phyloP scores from a whole-genome alignment of 2,113 vertebrate species.

The Psettodes erumei region DNA sequence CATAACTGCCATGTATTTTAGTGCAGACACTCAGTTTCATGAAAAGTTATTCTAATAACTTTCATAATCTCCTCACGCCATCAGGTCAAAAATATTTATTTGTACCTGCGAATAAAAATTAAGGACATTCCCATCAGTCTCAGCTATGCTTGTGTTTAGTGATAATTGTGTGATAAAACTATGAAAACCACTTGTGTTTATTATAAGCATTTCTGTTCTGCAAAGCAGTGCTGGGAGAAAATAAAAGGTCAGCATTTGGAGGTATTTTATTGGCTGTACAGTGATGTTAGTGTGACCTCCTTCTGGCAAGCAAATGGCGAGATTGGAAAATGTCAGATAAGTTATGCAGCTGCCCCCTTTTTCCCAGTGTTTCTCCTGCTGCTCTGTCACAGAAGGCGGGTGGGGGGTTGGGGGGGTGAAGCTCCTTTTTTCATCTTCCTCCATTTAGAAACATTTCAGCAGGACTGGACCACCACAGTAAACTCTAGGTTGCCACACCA shows the following conservation, averaged over 20 bases:
- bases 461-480: constrained; percentile 5
- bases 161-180: not conserved
- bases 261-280: constrained; percentile 26
- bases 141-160: not conserved
- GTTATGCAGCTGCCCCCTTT: constrained; percentile 62
- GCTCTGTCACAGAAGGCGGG: constrained; percentile 47
- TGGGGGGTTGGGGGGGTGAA: not conserved
- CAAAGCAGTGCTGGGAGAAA: not conserved
- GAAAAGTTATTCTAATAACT: not conserved
- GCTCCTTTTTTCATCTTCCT: constrained; percentile 7
- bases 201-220: not conserved
- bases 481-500: not conserved
- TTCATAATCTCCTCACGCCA: not conserved
- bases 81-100: not conserved
- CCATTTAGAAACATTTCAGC: constrained; percentile 21
- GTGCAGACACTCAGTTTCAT: not conserved
- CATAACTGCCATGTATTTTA: not conserved
- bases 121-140: not conserved
- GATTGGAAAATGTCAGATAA: constrained; percentile 63
- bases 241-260: constrained; percentile 22
- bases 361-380: constrained; percentile 53
- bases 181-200: not conserved
- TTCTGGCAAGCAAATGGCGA: constrained; percentile 10
- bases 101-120: too few species aligned
- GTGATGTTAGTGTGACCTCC: constrained; percentile 14